Evolutionary conservation across 2,888 invertebrate species (phyloP).

Genomic region (Thecocarcelia acutangulata): DNA sequence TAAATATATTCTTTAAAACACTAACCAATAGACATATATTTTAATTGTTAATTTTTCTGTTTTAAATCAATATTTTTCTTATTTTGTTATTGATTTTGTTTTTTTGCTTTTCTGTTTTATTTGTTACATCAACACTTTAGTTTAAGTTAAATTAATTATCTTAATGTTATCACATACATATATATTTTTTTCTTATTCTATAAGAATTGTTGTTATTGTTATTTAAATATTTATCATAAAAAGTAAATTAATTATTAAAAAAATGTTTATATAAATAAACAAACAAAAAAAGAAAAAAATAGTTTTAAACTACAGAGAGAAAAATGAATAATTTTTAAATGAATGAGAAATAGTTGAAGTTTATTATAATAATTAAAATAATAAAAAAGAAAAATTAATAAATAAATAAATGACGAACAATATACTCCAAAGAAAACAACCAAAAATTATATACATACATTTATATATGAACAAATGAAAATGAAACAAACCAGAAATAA

Average conservation of each 20-base stretch:
- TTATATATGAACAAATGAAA: slow-evolving; percentile 71
- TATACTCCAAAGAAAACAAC: slow-evolving; percentile 82
- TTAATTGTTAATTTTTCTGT: slow-evolving; percentile 69
- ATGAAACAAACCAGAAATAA: slow-evolving; percentile 72
- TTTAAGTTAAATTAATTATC: slow-evolving; percentile 19
- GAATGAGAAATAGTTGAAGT: slow-evolving; percentile 63
- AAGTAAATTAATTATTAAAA: slow-evolving; percentile 59
- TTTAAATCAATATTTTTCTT: slow-evolving; percentile 64
- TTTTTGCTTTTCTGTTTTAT: slow-evolving; percentile 37
- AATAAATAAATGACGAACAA: slow-evolving; percentile 73
- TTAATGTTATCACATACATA: slow-evolving; percentile 31
- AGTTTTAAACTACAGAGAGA: slow-evolving; percentile 67
- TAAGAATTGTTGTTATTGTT: slow-evolving; percentile 68
- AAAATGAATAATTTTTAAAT: slow-evolving; percentile 70
- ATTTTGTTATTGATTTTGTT: slow-evolving; percentile 44
- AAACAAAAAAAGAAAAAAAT: slow-evolving; percentile 65
- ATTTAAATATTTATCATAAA: slow-evolving; percentile 68
- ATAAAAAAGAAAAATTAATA: slow-evolving; percentile 66
- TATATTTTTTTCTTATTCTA: slow-evolving; percentile 53
- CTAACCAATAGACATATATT: slow-evolving; percentile 3
- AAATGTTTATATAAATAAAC: slow-evolving; percentile 4
- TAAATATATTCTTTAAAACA: slow-evolving; percentile 21
- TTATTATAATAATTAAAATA: slow-evolving; percentile 31
- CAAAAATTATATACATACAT: slow-evolving; percentile 76
- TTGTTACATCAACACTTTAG: slow-evolving; percentile 37